A percentile compares a stretch with the other conserved stretches of the same genome.
Evolutionary conservation across 2,113 vertebrate genomes (phyloP).

Genomic region (Sakesphorus luctuosus): DNA sequence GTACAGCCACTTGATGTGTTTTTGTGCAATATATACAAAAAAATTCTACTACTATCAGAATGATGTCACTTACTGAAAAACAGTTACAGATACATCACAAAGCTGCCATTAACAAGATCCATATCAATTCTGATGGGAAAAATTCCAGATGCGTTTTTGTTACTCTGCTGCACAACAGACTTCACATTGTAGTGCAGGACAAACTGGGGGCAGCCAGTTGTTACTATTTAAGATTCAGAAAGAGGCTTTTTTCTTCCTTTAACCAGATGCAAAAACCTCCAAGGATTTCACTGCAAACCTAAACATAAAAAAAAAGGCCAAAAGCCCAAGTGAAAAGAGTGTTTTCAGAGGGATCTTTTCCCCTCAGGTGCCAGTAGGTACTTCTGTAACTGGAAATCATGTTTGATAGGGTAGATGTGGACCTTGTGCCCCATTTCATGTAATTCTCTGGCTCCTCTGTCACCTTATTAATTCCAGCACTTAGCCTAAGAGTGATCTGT

Average conservation of each 20-base stretch:
- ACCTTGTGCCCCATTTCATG: not conserved
- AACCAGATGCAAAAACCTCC: slow-evolving; percentile 15
- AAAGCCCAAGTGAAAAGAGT: not conserved
- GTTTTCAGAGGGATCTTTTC: not conserved
- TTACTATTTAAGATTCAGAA: not conserved
- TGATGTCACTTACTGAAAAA: not conserved
- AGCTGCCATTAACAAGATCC: slow-evolving; percentile 11
- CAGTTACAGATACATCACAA: slow-evolving; percentile 14
- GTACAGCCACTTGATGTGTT: not conserved
- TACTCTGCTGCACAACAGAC: slow-evolving; percentile 21
- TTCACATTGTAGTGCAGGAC: not conserved
- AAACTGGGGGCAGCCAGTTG: not conserved
- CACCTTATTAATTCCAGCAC: slow-evolving; percentile 13
- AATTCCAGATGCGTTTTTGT: slow-evolving; percentile 42
- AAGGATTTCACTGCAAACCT: not conserved
- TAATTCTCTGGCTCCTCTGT: not conserved
- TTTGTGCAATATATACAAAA: not conserved
- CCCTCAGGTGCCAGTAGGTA: not conserved
- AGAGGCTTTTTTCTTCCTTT: slow-evolving; percentile 12
- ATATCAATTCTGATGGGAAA: not conserved
- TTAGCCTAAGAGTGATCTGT: slow-evolving; percentile 2
- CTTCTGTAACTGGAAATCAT: not conserved
- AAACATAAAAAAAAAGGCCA: not conserved
- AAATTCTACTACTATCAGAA: not conserved
- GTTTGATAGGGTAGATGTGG: not conserved